Percentiles rank a stretch among this genome's conserved stretches.
Conservation (phyloP, 2,797 vertebrate genomes). For the Epinephelus awoara region DNA sequence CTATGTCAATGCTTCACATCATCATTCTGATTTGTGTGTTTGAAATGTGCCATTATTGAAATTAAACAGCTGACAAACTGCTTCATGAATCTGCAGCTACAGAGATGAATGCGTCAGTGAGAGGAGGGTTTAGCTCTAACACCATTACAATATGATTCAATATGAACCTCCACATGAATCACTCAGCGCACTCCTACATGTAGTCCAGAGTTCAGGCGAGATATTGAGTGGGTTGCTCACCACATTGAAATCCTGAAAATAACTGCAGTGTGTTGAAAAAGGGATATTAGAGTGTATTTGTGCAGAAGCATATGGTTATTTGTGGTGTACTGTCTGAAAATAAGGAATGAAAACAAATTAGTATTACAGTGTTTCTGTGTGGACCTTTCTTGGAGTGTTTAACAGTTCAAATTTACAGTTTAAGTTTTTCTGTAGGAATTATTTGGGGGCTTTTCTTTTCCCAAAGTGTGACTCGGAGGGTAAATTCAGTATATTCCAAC, state of each 20-base stretch:
- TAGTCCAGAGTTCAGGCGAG: slow-evolving; percentile 24
- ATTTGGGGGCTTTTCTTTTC: not conserved
- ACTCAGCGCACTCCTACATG: slow-evolving; percentile 53
- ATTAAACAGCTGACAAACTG: slow-evolving; percentile 46
- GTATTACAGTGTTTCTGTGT: not conserved
- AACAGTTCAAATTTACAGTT: not conserved
- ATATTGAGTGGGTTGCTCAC: slow-evolving; percentile 12
- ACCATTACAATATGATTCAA: slow-evolving; percentile 56
- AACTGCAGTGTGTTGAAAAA: not conserved
- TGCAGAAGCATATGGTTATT: not conserved
- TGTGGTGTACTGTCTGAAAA: not conserved
- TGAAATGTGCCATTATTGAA: slow-evolving; percentile 47
- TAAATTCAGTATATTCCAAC: too few species aligned
- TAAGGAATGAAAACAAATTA: not conserved
- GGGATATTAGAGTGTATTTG: not conserved
- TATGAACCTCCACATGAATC: slow-evolving; percentile 58
- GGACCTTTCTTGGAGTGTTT: not conserved
- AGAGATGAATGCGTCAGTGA: slow-evolving; percentile 30
- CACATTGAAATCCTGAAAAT: not conserved
- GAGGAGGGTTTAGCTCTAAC: slow-evolving; percentile 26
- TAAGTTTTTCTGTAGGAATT: not conserved
- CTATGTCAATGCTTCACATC: not conserved
- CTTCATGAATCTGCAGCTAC: slow-evolving; percentile 40
- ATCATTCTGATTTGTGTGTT: slow-evolving; percentile 45
- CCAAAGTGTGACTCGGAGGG: not conserved